Base-by-base conservation (phyloP, 64 coral and sea anemone genomes). In the Orbicella faveolata region DNA sequence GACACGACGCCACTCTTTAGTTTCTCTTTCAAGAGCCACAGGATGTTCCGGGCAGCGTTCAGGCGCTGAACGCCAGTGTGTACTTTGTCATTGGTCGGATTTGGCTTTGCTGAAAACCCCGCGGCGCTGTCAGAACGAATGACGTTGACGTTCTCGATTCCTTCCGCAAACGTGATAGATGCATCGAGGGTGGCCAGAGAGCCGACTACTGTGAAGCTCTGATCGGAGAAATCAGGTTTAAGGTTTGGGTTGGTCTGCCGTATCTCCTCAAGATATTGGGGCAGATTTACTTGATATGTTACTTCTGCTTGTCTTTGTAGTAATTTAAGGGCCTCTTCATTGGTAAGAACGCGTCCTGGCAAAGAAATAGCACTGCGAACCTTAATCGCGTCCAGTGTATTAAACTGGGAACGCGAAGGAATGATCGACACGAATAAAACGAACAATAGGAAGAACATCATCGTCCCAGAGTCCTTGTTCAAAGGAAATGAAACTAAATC, bases 21-120 rank as follows among this genome's bases (percentile, higher is more conserved):
- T 34, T 88, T 88, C 21, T 77, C 48, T 88, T 88, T 88, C 4
- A 77, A 25, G 16, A 88, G 86, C 86, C 86, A 88, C 4, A 88
- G 6, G n/a, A 88, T 63, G 86, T 88, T 88, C 21, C 86, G 20
- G 0, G 80, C 76, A 9, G 86, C 86, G 35, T 88, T 88, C 6
- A 88, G 86, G 9, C 52, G 72, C 53, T 76, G 72, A 61, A 88
- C 70, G 5, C 72, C 86, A 88, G 21, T 62, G 33, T 88, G 86
- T 30, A 88, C 2, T 20, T 88, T 88, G 52, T 77, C 74, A 61
- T 88, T 88, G 20, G 72, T 77, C 7, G 86, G 86, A 59, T 86
- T 86, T 52, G 83, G 83, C 21, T 86, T 86, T 17, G n/a, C 83
- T 64, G 64, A 12, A 69, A 86, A 86, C 61, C 65, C 83, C 21